A percentile compares a stretch with the other conserved stretches of the same genome.
phyloP scores from a whole-genome alignment of 2,113 vertebrate species.

The Sialia sialis region DNA sequence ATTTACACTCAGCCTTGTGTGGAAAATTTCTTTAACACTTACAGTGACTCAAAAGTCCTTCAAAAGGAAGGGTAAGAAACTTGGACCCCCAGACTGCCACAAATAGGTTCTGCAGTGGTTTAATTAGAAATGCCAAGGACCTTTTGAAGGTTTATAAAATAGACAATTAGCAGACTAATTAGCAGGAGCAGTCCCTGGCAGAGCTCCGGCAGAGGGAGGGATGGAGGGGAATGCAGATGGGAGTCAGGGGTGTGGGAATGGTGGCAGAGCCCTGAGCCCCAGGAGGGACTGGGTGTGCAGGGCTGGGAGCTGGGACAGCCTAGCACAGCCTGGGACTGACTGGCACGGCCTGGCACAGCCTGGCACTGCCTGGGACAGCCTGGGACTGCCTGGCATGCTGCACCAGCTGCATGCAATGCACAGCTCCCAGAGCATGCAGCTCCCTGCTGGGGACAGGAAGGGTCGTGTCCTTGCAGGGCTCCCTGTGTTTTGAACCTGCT shows the following conservation, averaged over 20 bases:
- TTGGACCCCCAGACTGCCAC: not conserved
- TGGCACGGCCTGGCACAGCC: not conserved
- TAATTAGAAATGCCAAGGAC: not conserved
- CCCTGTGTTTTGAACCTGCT: fast-evolving
- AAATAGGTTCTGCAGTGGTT: not conserved
- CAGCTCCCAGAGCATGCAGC: not conserved
- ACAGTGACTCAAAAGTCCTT: not conserved
- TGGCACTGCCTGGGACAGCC: not conserved
- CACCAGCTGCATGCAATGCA: fast-evolving
- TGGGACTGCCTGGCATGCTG: not conserved
- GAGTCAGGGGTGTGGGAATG: not conserved
- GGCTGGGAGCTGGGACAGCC: not conserved
- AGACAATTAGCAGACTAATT: not conserved
- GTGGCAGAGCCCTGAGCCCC: not conserved
- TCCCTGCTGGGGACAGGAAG: not conserved
- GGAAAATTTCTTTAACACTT: not conserved
- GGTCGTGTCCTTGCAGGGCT: not conserved
- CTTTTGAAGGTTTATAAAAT: not conserved
- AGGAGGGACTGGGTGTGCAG: not conserved
- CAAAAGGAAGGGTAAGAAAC: not conserved
- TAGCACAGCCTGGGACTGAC: not conserved
- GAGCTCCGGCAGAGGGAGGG: not conserved
- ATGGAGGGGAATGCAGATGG: not conserved
- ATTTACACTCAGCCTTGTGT: not conserved
- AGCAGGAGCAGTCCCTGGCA: not conserved